Conservation (phyloP, 2,888 invertebrate genomes). For the Thumatha senex region DNA sequence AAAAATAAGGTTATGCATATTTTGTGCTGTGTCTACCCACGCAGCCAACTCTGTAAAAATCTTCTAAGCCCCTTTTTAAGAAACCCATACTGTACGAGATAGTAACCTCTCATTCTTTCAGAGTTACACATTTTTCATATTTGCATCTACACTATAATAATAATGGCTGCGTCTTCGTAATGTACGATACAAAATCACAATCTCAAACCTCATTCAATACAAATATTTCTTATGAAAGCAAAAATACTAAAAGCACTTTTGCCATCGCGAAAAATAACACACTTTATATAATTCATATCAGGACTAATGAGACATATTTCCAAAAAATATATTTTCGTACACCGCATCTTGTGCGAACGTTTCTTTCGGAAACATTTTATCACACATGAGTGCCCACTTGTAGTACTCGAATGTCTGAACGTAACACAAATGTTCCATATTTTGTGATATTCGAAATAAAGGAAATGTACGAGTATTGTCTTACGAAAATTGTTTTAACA, state of each 20-base stretch:
- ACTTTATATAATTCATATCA: slow-evolving; percentile 21
- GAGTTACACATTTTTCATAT: too few relatives aligned
- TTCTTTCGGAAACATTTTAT: slow-evolving; percentile 23
- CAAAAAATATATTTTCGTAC: slow-evolving; percentile 14
- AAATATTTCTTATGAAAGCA: background rate
- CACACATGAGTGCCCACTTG: slow-evolving; percentile 18
- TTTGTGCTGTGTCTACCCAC: too few relatives aligned
- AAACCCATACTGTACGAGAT: too few relatives aligned
- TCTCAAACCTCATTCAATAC: background rate
- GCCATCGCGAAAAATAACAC: slow-evolving; percentile 9
- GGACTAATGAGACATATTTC: slow-evolving; percentile 29
- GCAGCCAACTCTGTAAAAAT: too few relatives aligned
- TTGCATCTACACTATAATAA: too few relatives aligned
- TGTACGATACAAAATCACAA: background rate
- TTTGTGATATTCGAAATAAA: slow-evolving; percentile 16
- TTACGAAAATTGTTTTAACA: slow-evolving; percentile 4
- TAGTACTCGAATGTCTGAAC: slow-evolving; percentile 20
- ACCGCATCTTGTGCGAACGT: slow-evolving; percentile 8
- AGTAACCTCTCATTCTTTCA: too few relatives aligned
- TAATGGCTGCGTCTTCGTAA: too few relatives aligned
- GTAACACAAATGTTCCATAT: slow-evolving; percentile 13
- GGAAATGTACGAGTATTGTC: slow-evolving; percentile 7
- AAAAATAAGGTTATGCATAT: too few relatives aligned
- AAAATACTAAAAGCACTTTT: slow-evolving; percentile 11
- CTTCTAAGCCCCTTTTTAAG: too few relatives aligned